A percentile compares a stretch with the other conserved stretches of the same genome.
Evolutionary conservation across 2,888 invertebrate species (phyloP).

Genomic region (Diadromus collaris): DNA sequence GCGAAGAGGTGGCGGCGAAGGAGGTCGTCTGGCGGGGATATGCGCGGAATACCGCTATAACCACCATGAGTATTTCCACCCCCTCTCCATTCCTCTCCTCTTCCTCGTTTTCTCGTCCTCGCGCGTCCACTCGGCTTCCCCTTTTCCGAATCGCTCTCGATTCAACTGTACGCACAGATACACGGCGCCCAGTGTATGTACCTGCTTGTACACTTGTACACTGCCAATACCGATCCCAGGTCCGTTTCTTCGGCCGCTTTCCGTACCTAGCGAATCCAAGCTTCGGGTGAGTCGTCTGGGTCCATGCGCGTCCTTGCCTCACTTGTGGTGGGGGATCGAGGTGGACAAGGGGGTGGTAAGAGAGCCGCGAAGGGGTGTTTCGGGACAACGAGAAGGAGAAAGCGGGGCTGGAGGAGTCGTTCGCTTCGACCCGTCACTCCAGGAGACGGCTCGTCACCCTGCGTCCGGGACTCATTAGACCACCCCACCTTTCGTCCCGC

Average conservation of each 20-base stretch:
- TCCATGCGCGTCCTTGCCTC: conserved; percentile 28
- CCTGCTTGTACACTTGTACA: conserved; percentile 21
- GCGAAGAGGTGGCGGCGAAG: conserved; percentile 41
- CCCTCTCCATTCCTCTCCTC: conserved; percentile 46
- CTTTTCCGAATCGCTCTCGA: conserved; percentile 43
- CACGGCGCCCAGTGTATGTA: conserved; percentile 2
- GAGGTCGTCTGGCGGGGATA: conserved; percentile 27
- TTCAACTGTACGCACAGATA: conserved; percentile 41
- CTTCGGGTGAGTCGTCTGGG: conserved; percentile 40
- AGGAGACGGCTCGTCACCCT: conserved; percentile 71
- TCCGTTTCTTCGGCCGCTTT: conserved; percentile 43
- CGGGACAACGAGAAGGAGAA: conserved; percentile 8
- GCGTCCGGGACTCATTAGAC: conserved; percentile 71
- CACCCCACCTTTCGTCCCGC: conserved; percentile 44
- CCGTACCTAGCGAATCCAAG: conserved; percentile 54
- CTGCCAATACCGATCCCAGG: conserved; percentile 22
- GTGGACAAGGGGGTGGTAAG: not conserved
- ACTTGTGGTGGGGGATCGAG: conserved; percentile 14
- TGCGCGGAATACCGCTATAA: conserved; percentile 35
- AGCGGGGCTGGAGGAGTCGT: conserved; percentile 53
- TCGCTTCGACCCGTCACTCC: conserved; percentile 68
- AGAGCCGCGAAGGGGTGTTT: conserved; percentile 44
- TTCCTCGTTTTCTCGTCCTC: conserved; percentile 47
- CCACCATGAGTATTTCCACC: conserved; percentile 14
- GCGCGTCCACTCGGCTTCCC: conserved; percentile 41